Percentiles rank a stretch among this genome's conserved stretches.
Evolutionary conservation across 2,888 invertebrate genomes (phyloP).

Genomic region (Drosophila mimetica): DNA sequence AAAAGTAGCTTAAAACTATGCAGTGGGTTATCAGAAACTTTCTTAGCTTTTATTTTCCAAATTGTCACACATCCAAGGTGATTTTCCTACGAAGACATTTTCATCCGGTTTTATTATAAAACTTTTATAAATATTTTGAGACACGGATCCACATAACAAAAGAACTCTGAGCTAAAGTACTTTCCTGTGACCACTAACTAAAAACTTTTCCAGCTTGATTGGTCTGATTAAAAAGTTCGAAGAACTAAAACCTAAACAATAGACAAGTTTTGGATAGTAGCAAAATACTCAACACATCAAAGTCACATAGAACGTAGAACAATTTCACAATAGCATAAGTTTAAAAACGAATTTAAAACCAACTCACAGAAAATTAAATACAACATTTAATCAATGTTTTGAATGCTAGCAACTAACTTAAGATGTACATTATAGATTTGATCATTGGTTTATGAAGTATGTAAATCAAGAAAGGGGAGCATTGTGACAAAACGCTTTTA

Average conservation of each 20-base stretch:
- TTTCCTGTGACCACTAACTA: not conserved
- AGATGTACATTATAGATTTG: slow-evolving; percentile 35
- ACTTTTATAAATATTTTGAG: too few relatives aligned
- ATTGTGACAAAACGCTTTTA: slow-evolving; percentile 73
- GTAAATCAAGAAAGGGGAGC: slow-evolving; percentile 64
- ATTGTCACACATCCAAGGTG: not conserved
- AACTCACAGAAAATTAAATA: slow-evolving; percentile 33
- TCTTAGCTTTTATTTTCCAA: not conserved
- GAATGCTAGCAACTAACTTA: slow-evolving; percentile 6
- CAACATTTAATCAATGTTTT: slow-evolving; percentile 1
- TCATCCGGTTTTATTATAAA: too few relatives aligned
- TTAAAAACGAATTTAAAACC: slow-evolving; percentile 63
- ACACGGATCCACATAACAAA: too few relatives aligned
- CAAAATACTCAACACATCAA: slow-evolving; percentile 38
- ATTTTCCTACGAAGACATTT: not conserved
- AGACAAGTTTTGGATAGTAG: slow-evolving; percentile 2
- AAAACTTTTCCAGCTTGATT: not conserved
- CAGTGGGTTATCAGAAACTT: not conserved
- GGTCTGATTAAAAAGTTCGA: not conserved
- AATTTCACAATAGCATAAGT: slow-evolving; percentile 30
- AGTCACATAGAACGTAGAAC: slow-evolving; percentile 11
- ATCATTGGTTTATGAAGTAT: slow-evolving; percentile 27
- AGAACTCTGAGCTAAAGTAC: not conserved
- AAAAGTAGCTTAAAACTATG: not conserved
- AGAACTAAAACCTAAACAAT: not conserved